Evolutionary conservation across 64 coral and sea anemone species (phyloP).

Genomic region (Stichodactyla helianthus): DNA sequence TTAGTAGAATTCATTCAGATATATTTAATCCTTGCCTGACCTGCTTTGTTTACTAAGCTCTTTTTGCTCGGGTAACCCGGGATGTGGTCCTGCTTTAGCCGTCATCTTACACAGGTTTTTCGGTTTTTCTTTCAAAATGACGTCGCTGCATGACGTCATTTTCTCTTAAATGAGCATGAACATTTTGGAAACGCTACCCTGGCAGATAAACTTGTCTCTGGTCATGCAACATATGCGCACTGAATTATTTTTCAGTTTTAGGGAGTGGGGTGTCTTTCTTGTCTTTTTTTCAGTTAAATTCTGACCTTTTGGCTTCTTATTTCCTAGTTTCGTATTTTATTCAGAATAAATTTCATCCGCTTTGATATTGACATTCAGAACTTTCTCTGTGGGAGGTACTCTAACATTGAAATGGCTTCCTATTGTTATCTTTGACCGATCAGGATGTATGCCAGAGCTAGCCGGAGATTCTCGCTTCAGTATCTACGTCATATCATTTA

Average conservation of each 20-base stretch:
- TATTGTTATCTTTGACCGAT: neutral
- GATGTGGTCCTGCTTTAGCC: neutral
- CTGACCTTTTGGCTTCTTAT: no score
- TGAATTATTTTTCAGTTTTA: no score
- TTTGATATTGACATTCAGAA: neutral
- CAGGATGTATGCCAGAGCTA: neutral
- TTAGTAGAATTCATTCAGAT: neutral
- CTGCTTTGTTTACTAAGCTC: neutral
- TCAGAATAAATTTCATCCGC: neutral
- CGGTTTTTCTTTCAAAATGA: neutral
- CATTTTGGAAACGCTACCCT: no score
- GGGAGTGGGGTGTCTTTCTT: no score
- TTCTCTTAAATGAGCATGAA: neutral
- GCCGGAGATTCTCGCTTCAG: neutral
- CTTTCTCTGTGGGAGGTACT: neutral
- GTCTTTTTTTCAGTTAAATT: no score
- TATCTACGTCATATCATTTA: neutral
- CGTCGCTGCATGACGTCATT: conserved; percentile 1
- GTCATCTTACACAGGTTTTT: neutral
- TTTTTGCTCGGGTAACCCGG: neutral
- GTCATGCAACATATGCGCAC: no score
- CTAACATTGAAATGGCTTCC: neutral
- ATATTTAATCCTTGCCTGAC: neutral
- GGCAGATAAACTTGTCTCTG: no score
- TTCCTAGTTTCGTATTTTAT: no score